Evolutionary conservation across 2,888 invertebrate species (phyloP).

Genomic region (Aphodius sticticus): DNA sequence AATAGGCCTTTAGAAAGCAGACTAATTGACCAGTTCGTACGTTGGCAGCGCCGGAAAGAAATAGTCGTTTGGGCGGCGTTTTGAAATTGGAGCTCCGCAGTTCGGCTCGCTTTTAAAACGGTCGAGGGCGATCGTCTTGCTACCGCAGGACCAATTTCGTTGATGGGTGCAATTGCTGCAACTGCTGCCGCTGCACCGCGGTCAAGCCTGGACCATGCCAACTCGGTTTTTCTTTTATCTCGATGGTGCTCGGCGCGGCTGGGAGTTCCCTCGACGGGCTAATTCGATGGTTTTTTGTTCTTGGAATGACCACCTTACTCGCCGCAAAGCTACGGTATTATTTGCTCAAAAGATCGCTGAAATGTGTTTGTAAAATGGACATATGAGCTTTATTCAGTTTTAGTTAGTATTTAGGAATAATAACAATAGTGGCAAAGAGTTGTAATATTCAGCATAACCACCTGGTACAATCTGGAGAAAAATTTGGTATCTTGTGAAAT

Average conservation of each 20-base stretch:
- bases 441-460: no score
- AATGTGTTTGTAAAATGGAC: not conserved
- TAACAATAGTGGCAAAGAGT: no score
- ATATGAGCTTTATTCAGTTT: not conserved
- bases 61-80: conserved; percentile 5
- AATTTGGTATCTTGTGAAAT: no score
- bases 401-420: not conserved
- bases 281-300: conserved; percentile 17
- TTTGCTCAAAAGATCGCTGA: not conserved
- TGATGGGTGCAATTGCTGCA: conserved; percentile 19
- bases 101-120: conserved; percentile 6
- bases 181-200: conserved; percentile 7
- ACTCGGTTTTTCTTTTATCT: conserved; percentile 17
- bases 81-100: conserved; percentile 13
- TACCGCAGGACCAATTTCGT: conserved; percentile 19
- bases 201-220: not conserved
- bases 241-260: not conserved
- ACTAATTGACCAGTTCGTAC: conserved; percentile 22
- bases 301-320: not conserved
- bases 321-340: not conserved
- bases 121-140: not conserved
- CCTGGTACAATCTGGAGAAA: no score
- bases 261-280: conserved; percentile 12
- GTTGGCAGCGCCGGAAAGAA: not conserved
- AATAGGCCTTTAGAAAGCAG: not conserved